Evolutionary conservation across 2,888 invertebrate genomes (phyloP).

Genomic region (Crepidodera aurea): DNA sequence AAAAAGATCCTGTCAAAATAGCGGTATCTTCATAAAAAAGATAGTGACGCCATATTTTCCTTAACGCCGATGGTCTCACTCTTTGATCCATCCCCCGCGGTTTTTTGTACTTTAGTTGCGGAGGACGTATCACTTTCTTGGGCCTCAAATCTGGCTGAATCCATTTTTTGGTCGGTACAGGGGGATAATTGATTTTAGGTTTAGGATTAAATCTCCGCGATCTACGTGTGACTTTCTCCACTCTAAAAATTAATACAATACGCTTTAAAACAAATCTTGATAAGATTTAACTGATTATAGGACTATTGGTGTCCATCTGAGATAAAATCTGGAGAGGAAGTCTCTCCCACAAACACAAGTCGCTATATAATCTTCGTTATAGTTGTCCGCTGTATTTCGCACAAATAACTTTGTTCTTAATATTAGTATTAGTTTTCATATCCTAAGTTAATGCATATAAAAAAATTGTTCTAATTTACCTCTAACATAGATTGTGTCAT

Average conservation of each 20-base stretch:
- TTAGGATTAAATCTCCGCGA: constrained; percentile 37
- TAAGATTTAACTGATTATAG: too few species aligned
- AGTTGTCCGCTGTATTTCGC: too few species aligned
- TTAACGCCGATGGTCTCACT: constrained; percentile 51
- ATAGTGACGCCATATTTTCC: constrained; percentile 56
- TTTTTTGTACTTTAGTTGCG: constrained; percentile 48
- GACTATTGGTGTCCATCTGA: too few species aligned
- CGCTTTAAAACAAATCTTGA: too few species aligned
- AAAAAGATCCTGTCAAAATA: constrained; percentile 52
- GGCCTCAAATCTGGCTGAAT: constrained; percentile 54
- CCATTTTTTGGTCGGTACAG: constrained; percentile 57
- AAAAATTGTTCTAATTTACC: too few species aligned
- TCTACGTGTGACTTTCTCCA: constrained; percentile 23
- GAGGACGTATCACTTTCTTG: constrained; percentile 43
- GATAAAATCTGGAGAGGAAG: too few species aligned
- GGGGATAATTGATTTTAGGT: constrained; percentile 54
- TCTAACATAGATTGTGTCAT: too few species aligned
- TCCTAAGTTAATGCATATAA: too few species aligned
- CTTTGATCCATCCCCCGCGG: constrained; percentile 52
- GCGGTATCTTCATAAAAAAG: constrained; percentile 46
- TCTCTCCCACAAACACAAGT: too few species aligned
- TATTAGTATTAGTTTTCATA: too few species aligned
- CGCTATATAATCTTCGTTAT: too few species aligned
- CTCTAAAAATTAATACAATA: constrained; percentile 23
- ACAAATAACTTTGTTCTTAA: too few species aligned